Conservation (phyloP, 1,140 invertebrate species). For the Drosophila carrolli region DNA sequence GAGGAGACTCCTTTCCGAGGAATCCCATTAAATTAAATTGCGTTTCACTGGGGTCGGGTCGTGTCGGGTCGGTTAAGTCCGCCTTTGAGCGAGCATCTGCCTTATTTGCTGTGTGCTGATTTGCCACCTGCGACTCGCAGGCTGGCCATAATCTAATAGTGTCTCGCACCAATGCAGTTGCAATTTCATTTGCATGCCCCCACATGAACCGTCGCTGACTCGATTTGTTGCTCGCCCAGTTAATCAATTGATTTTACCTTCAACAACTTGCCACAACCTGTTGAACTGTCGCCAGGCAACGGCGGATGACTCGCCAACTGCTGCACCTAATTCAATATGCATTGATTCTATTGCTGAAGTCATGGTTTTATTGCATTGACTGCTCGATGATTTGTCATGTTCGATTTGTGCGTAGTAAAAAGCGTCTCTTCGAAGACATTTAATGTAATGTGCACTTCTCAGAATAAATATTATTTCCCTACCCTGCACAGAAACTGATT, state of each 20-base stretch:
- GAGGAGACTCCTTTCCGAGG: background rate
- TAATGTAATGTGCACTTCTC: background rate
- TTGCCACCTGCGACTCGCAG: conserved; percentile 29
- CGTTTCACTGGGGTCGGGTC: conserved; percentile 3
- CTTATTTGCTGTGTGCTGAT: conserved; percentile 36
- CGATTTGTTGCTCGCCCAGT: conserved; percentile 40
- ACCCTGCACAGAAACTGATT: background rate
- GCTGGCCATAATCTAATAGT: conserved; percentile 50
- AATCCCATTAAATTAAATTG: conserved; percentile 46
- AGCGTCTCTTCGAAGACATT: background rate
- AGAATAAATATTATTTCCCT: background rate
- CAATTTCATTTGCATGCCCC: conserved; percentile 44
- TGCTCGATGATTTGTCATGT: conserved; percentile 15
- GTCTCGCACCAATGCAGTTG: conserved; percentile 25
- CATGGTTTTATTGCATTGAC: conserved; percentile 23
- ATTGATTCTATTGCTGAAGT: conserved; percentile 26
- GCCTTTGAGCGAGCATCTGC: conserved; percentile 20
- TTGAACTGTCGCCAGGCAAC: conserved; percentile 25
- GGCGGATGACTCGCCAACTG: conserved; percentile 5
- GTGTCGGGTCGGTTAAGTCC: too few relatives aligned
- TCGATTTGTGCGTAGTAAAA: conserved; percentile 8
- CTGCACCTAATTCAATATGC: conserved; percentile 35
- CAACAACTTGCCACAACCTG: conserved; percentile 3
- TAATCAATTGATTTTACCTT: conserved; percentile 58
- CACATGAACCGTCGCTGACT: conserved; percentile 27